Evolutionary conservation across 2,797 vertebrate genomes (phyloP).

Genomic region (Hephaestus fuliginosus): DNA sequence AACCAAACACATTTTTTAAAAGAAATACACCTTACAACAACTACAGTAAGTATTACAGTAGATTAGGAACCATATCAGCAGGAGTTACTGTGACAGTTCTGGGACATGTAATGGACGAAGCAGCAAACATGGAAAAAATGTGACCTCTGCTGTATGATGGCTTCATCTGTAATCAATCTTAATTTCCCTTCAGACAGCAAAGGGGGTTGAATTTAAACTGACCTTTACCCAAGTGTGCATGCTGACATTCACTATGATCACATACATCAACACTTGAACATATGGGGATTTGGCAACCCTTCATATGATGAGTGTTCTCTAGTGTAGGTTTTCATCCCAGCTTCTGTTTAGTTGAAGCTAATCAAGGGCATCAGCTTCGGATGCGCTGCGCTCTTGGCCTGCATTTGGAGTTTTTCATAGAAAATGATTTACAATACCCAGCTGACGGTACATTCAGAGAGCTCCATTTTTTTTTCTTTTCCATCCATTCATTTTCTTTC

Average conservation of each 20-base stretch:
- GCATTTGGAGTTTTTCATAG: too few species aligned
- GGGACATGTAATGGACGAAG: not conserved
- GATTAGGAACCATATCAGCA: not conserved
- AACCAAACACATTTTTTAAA: too few species aligned
- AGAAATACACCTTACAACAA: too few species aligned
- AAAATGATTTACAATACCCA: too few species aligned
- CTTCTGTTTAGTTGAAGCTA: not conserved
- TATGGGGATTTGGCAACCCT: not conserved
- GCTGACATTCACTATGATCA: slow-evolving; percentile 27
- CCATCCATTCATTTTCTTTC: too few species aligned
- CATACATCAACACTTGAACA: slow-evolving; percentile 38
- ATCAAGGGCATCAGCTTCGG: too few species aligned
- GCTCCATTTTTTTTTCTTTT: too few species aligned
- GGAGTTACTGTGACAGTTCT: not conserved
- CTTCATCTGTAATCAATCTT: slow-evolving; percentile 42
- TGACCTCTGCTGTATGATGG: slow-evolving; percentile 26
- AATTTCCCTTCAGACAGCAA: slow-evolving; percentile 19
- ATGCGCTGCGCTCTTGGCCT: too few species aligned
- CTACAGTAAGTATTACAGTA: not conserved
- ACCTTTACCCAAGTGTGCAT: slow-evolving; percentile 50
- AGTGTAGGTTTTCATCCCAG: not conserved
- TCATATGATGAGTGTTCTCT: not conserved
- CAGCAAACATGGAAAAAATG: slow-evolving; percentile 18
- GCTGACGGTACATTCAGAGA: too few species aligned
- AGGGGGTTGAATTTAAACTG: slow-evolving; percentile 56